Evolutionary conservation across 2,113 vertebrate genomes (phyloP).

Genomic region (Setophaga petechia): DNA sequence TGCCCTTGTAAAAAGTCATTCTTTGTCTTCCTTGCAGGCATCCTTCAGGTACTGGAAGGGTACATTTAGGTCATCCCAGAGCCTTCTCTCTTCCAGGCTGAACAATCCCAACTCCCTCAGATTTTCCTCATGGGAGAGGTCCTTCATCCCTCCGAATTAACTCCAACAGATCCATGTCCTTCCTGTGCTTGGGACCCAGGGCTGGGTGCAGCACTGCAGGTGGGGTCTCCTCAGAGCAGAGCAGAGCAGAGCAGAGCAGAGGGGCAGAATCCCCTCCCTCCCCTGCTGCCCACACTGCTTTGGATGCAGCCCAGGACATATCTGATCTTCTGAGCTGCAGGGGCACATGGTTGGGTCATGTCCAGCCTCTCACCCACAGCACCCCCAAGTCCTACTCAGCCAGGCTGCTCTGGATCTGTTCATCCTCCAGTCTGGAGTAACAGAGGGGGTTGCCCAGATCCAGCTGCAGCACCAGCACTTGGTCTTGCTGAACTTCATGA

Average conservation of each 20-base stretch:
- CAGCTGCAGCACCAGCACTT: not conserved
- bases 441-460: accelerated
- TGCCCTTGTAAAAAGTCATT: no score
- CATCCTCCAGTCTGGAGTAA: not conserved
- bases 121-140: not conserved
- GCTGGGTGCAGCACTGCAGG: not conserved
- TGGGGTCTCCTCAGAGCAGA: not conserved
- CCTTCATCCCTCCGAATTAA: not conserved
- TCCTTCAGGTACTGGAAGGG: not conserved
- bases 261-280: not conserved
- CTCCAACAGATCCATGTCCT: not conserved
- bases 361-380: not conserved
- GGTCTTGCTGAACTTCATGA: not conserved
- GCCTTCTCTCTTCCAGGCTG: not conserved
- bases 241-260: not conserved
- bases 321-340: not conserved
- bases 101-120: not conserved
- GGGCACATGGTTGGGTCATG: not conserved
- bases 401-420: not conserved
- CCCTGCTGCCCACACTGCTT: accelerated
- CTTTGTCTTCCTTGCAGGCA: not conserved
- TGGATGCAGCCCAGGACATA: not conserved
- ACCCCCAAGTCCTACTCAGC: accelerated
- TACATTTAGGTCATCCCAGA: not conserved
- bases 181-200: accelerated